A percentile compares a stretch with the other conserved stretches of the same genome.
Conservation (phyloP, 1,140 invertebrate species). For the Dinoponera quadriceps region DNA sequence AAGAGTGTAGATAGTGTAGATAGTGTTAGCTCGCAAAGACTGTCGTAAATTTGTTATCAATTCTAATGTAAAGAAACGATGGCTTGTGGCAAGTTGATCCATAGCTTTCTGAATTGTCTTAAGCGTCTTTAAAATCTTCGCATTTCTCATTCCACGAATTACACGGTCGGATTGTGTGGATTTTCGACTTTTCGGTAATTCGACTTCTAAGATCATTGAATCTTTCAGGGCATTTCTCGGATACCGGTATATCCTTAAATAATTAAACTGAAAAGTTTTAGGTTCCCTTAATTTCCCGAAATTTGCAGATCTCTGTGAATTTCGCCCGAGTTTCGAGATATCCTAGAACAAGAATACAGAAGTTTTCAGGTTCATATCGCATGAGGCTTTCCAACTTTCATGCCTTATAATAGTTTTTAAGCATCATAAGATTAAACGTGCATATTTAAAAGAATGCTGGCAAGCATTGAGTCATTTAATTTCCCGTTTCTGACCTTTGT, state of each 20-base stretch:
- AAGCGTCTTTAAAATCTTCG: conserved; percentile 1
- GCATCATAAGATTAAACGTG: conserved; percentile 16
- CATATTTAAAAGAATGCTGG: not conserved
- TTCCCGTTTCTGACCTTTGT: conserved; percentile 13
- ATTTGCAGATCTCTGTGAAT: conserved; percentile 18
- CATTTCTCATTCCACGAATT: not conserved
- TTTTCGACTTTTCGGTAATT: not conserved
- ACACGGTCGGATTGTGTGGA: not conserved
- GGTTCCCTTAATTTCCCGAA: conserved; percentile 10
- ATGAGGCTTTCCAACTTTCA: conserved; percentile 29
- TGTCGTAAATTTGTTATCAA: conserved; percentile 52
- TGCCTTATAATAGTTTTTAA: conserved; percentile 13
- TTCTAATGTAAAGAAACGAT: conserved; percentile 25
- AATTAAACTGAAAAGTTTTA: too few species aligned
- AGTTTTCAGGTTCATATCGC: conserved; percentile 1
- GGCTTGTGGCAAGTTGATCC: conserved; percentile 6
- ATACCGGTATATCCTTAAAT: not conserved
- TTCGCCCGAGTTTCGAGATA: not conserved
- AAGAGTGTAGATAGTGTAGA: conserved; percentile 50
- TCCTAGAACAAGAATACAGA: not conserved
- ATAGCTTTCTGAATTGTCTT: not conserved
- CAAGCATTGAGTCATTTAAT: conserved; percentile 14
- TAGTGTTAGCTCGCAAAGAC: conserved; percentile 19
- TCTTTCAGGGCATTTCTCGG: not conserved
- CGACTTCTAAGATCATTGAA: not conserved